These are phyloP conservation scores for Aix galericulata DNA, from an alignment of 2,113 vertebrate species.

Conservation along the genomic window DNA sequence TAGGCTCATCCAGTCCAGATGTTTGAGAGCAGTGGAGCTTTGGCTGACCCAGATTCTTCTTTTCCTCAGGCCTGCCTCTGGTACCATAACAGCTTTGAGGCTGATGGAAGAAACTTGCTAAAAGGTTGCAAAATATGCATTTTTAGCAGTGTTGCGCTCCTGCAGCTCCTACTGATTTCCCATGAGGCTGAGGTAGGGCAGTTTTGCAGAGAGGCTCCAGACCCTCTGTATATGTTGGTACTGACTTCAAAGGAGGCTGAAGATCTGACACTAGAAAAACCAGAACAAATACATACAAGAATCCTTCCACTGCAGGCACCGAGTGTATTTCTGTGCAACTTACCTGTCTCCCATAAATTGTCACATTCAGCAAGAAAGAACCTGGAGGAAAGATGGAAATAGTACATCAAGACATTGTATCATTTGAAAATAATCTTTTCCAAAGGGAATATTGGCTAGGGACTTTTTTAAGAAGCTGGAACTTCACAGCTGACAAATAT, in stretches of 20 bases:
- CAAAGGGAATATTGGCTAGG: constrained; percentile 1
- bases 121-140: neutral
- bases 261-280: neutral
- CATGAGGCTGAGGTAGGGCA: neutral
- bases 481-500: constrained; percentile 9
- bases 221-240: accelerated
- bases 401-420: neutral
- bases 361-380: neutral
- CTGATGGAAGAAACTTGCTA: neutral
- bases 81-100: neutral
- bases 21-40: neutral
- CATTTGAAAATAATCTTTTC: constrained; percentile 29
- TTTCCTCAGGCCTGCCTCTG: neutral
- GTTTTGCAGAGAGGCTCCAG: neutral
- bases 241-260: neutral
- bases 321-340: neutral
- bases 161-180: neutral
- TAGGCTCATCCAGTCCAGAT: neutral
- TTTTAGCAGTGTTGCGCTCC: neutral
- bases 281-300: neutral
- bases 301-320: neutral
- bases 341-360: neutral
- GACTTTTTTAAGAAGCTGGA: neutral
- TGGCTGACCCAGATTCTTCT: neutral
- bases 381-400: neutral